These are phyloP conservation scores for Miltochrista miniata DNA, from an alignment of 2,888 invertebrate genomes.

Conservation along the genomic window DNA sequence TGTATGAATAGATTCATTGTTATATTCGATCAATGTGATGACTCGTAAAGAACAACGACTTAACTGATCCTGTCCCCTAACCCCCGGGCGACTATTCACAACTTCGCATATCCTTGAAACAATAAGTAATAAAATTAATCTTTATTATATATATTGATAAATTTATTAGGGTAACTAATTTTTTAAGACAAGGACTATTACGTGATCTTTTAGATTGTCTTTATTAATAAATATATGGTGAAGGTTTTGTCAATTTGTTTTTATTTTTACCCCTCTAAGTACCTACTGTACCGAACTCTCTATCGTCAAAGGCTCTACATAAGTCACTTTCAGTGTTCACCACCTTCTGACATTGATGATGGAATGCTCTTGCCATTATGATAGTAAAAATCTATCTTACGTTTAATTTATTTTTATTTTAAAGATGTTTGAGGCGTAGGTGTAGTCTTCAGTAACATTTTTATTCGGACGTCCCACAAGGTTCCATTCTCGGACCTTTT, in stretches of 20 bases:
- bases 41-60: slow-evolving; percentile 79
- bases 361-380: no score
- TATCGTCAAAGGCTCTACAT: no score
- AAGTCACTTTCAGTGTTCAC: no score
- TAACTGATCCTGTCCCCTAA: slow-evolving; percentile 59
- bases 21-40: slow-evolving; percentile 79
- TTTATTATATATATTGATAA: slow-evolving; percentile 81
- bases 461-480: no score
- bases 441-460: no score
- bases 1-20: slow-evolving; percentile 75
- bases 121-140: slow-evolving; percentile 82
- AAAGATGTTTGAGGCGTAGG: no score
- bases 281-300: no score
- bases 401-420: no score
- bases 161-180: slow-evolving; percentile 84
- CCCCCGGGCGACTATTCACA: slow-evolving; percentile 71
- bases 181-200: slow-evolving; percentile 83
- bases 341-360: no score
- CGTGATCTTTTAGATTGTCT: slow-evolving; percentile 84
- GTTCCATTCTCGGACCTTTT: no score
- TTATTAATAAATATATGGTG: slow-evolving; percentile 84
- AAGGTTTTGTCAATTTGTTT: slow-evolving; percentile 80
- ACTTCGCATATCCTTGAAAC: slow-evolving; percentile 84
- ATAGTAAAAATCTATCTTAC: no score
- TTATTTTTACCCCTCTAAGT: slow-evolving; percentile 57